Evolutionary conservation across 2,888 invertebrate genomes (phyloP), one percentile per base, ranked within the genome.

Genomic region (Pyrgus malvae): DNA sequence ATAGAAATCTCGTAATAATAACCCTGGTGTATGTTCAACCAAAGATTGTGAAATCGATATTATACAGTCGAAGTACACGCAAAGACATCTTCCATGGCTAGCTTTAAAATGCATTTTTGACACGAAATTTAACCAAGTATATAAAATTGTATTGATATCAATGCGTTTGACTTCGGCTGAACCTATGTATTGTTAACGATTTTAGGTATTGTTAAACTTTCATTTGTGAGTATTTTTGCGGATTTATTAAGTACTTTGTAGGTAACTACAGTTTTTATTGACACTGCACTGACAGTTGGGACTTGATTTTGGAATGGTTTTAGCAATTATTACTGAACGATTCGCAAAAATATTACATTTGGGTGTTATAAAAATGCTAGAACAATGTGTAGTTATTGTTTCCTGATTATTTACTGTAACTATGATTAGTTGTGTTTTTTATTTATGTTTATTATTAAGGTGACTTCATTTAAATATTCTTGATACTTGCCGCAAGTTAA

Each of bases 371-470:
- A 31, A 11, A 56, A 68, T 62, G 58, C 49, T 60, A 63, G 62
- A 68, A 48, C 56, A 41, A 58, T 57, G 56, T 48, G 57, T 62
- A 60, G 60, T 59, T 45, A 57, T 46, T 31, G 27, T 57, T 55
- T 57, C 56, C 58, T 55, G 56, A 37, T 42, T 45, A 29, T 38
- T 38, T 45, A 21, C 45, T 31, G 45, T 38, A 53, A 44, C 29
- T 58, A 31, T 56, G 27, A 35, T 49, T 54, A 55, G 53, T 50
- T 55, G 45, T n/a, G n/a, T n/a, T 19, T 48, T 57, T 23, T 37
- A 41, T 56, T 31, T 53, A 19, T 37, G 23, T 57, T 57, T 48
- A 56, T 57, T 64, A 48, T 62, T 63, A 61, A 65, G 64, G 68
- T 70, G 69, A 46, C 3, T 23, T 2, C 12, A 12, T 7, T 33